Conservation (phyloP, 2,888 invertebrate species). For the Synergus gifuensis region DNA sequence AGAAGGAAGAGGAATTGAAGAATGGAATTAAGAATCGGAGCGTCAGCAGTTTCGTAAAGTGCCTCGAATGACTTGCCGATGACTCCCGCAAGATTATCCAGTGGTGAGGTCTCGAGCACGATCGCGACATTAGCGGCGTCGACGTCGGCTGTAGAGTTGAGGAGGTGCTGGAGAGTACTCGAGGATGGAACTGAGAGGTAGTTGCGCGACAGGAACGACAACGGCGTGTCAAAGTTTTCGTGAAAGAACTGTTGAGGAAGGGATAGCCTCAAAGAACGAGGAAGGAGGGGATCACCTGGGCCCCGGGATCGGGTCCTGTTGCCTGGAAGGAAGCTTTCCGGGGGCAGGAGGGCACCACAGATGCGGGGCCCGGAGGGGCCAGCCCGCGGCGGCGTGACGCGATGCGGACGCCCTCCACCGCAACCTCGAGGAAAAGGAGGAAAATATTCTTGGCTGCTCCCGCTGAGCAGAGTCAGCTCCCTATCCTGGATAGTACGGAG, state of each 20-base stretch:
- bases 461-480: slow-evolving; percentile 22
- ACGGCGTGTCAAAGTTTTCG: slow-evolving; percentile 35
- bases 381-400: slow-evolving; percentile 77
- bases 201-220: slow-evolving; percentile 29
- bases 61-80: slow-evolving; percentile 54
- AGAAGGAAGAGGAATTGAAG: slow-evolving; percentile 13
- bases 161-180: slow-evolving; percentile 49
- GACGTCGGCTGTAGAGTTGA: slow-evolving; percentile 51
- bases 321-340: slow-evolving; percentile 42
- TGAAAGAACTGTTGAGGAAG: slow-evolving; percentile 41
- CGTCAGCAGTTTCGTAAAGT: slow-evolving; percentile 36
- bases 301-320: slow-evolving; percentile 43
- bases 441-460: slow-evolving; percentile 56
- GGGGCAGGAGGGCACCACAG: slow-evolving; percentile 70
- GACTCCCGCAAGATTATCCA: slow-evolving; percentile 53
- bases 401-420: slow-evolving; percentile 76
- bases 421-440: slow-evolving; percentile 65
- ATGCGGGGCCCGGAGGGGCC: slow-evolving; percentile 74
- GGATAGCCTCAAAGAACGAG: slow-evolving; percentile 32
- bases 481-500: slow-evolving; percentile 42
- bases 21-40: slow-evolving; percentile 9
- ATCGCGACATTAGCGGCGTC: slow-evolving; percentile 50
- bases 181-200: slow-evolving; percentile 63
- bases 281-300: slow-evolving; percentile 44
- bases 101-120: slow-evolving; percentile 51